These are phyloP conservation scores for Eremobia ochroleuca DNA, from an alignment of 2,888 invertebrate genomes.

Conservation along the genomic window DNA sequence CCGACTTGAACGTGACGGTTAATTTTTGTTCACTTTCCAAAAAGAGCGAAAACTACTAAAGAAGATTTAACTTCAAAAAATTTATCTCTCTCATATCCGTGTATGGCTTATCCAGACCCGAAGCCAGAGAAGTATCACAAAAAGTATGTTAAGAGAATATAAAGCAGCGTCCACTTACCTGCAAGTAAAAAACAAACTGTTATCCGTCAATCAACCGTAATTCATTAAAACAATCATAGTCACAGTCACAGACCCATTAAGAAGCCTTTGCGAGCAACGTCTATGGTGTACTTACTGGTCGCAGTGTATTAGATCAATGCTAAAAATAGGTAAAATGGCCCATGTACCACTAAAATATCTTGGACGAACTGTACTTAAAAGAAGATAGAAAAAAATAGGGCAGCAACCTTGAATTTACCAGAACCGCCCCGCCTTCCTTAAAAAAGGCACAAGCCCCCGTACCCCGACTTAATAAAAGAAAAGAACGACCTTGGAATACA, in stretches of 20 bases:
- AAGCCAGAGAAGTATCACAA: neutral
- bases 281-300: neutral
- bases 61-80: neutral
- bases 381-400: neutral
- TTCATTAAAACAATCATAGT: neutral
- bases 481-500: neutral
- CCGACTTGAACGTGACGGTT: neutral
- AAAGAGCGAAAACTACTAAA: neutral
- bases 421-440: neutral
- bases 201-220: neutral
- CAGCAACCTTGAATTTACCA: neutral
- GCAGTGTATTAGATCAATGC: neutral
- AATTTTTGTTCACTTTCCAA: neutral
- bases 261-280: neutral
- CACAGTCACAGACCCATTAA: neutral
- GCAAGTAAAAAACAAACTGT: neutral
- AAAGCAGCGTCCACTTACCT: neutral
- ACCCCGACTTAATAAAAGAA: slow-evolving; percentile 1
- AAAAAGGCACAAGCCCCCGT: neutral
- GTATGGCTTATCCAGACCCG: neutral
- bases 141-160: neutral
- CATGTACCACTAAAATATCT: neutral
- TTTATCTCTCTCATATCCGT: neutral
- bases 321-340: neutral
- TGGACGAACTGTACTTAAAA: neutral